Evolutionary conservation across 2,888 invertebrate genomes (phyloP).

Genomic region (Acleris emargana): DNA sequence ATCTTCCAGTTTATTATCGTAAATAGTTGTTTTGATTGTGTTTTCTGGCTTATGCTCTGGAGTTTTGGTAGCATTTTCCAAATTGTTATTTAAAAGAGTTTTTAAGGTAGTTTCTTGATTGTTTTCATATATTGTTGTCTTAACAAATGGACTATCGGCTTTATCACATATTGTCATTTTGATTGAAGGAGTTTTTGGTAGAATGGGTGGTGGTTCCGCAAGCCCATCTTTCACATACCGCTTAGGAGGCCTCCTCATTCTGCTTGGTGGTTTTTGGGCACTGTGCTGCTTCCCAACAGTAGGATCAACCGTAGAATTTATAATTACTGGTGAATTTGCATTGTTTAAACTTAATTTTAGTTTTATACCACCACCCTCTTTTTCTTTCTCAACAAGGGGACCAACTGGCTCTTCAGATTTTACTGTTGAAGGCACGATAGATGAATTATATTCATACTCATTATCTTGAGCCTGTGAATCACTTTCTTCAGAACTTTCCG

Average conservation of each 20-base stretch:
- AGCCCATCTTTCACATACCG: conserved; percentile 66
- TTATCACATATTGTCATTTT: conserved; percentile 81
- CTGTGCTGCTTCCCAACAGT: conserved; percentile 65
- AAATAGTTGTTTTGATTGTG: conserved; percentile 73
- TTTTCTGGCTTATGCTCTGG: conserved; percentile 68
- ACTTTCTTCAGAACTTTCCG: conserved; percentile 67
- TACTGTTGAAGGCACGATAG: conserved; percentile 43
- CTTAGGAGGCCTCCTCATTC: conserved; percentile 72
- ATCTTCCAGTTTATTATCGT: conserved; percentile 76
- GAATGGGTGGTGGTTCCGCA: conserved; percentile 45
- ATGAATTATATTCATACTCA: conserved; percentile 44
- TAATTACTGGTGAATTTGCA: conserved; percentile 78
- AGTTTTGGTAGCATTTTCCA: conserved; percentile 55
- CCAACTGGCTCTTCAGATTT: conserved; percentile 51
- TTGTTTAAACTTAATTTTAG: conserved; percentile 77
- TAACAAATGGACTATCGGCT: conserved; percentile 78
- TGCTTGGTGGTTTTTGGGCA: conserved; percentile 67
- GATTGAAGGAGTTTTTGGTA: conserved; percentile 67
- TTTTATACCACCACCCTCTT: conserved; percentile 75
- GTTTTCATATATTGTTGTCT: conserved; percentile 73
- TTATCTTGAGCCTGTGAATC: conserved; percentile 61
- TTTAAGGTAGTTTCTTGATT: conserved; percentile 69
- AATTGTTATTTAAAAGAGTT: conserved; percentile 71
- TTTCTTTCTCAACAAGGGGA: conserved; percentile 59
- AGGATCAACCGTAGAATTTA: conserved; percentile 80